A percentile compares a stretch with the other conserved stretches of the same genome.
These are phyloP conservation scores for Nephrotoma appendiculata DNA, from an alignment of 2,888 invertebrate genomes.

Conservation along the genomic window DNA sequence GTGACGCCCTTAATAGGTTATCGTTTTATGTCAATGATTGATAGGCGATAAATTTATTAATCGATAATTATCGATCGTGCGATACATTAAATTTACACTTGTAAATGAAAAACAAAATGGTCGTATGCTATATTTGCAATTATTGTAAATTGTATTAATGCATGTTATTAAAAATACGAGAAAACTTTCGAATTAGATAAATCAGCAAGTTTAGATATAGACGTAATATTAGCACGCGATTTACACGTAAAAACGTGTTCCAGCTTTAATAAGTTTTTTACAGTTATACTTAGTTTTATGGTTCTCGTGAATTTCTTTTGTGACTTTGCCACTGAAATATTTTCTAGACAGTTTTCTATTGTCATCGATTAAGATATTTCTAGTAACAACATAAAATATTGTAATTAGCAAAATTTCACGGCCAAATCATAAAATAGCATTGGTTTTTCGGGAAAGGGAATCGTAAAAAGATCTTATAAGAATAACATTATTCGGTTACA, in stretches of 20 bases:
- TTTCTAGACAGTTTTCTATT: background rate
- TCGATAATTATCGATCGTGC: background rate
- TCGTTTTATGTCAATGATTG: background rate
- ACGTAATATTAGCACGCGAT: background rate
- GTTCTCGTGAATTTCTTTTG: too few species aligned
- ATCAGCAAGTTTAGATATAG: background rate
- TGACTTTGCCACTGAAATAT: too few species aligned
- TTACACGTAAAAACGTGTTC: background rate
- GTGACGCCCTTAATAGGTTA: background rate
- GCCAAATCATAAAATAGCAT: background rate
- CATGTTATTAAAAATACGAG: background rate
- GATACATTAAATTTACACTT: background rate
- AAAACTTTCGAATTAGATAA: background rate
- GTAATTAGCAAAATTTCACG: background rate
- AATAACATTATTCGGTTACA: too few species aligned
- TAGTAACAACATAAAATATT: background rate
- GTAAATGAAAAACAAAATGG: too few species aligned
- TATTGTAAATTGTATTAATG: too few species aligned
- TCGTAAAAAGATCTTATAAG: background rate
- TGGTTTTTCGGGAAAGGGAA: background rate
- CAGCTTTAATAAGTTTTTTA: too few species aligned
- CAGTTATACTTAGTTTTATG: too few species aligned
- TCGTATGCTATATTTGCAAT: too few species aligned
- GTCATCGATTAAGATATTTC: background rate
- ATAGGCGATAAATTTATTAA: background rate